These are phyloP conservation scores for Spilarctia lutea DNA, from an alignment of 2,888 invertebrate genomes.

Conservation along the genomic window DNA sequence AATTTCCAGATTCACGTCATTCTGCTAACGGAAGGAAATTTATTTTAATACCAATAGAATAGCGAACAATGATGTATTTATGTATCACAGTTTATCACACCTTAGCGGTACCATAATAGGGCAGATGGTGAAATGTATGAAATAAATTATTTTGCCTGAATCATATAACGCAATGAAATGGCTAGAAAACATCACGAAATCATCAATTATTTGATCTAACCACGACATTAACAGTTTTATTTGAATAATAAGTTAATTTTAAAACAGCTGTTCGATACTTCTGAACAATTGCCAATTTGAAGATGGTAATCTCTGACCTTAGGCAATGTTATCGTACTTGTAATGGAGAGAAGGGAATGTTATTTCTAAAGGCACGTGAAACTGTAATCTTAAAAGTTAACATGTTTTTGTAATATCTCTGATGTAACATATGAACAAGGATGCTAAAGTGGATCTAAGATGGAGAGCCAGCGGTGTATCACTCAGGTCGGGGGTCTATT, in stretches of 20 bases:
- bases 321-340: background rate
- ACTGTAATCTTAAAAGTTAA: background rate
- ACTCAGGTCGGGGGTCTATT: conserved; percentile 49
- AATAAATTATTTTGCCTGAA: background rate
- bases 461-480: conserved; percentile 49
- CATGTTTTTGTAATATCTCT: background rate
- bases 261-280: background rate
- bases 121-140: background rate
- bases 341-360: background rate
- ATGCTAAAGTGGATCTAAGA: conserved; percentile 58
- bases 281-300: background rate
- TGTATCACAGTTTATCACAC: background rate
- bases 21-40: background rate
- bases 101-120: background rate
- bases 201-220: no score
- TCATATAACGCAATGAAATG: background rate
- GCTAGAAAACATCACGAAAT: no score
- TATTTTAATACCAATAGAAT: background rate
- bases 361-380: background rate
- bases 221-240: background rate
- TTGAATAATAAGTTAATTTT: background rate
- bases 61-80: background rate
- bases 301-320: background rate
- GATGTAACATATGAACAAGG: background rate
- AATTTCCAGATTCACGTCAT: conserved; percentile 6